phyloP scores from a whole-genome alignment of 2,113 vertebrate genomes.

The Crotalus horridus region DNA sequence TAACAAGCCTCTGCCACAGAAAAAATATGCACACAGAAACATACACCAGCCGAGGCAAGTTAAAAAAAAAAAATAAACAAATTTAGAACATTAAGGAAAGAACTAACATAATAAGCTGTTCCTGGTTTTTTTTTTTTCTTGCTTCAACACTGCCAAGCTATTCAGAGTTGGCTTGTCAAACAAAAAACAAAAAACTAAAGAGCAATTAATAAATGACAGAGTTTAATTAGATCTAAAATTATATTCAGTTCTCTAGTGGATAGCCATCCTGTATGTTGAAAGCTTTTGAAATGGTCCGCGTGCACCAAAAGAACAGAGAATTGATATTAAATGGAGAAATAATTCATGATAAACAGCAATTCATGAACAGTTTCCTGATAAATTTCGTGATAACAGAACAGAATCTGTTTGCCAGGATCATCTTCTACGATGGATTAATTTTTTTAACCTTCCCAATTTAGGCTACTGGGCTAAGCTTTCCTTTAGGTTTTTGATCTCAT shows the following conservation, averaged over 20 bases:
- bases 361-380: not conserved
- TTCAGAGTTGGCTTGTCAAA: not conserved
- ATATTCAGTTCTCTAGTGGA: not conserved
- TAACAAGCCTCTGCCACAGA: slow-evolving; percentile 7
- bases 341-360: slow-evolving; percentile 4
- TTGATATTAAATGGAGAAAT: not conserved
- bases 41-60: not conserved
- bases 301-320: not conserved
- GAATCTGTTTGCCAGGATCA: not conserved
- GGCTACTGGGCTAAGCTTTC: not conserved
- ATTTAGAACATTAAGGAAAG: slow-evolving; percentile 15
- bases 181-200: not conserved
- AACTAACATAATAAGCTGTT: not conserved
- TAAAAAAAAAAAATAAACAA: slow-evolving; percentile 31
- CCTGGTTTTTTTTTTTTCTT: not conserved
- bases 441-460: not conserved
- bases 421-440: not conserved
- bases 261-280: not conserved
- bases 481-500: not conserved
- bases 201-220: slow-evolving; percentile 1
- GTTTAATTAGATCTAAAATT: not conserved
- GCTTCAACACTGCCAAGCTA: slow-evolving; percentile 11
- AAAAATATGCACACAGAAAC: slow-evolving; percentile 34
- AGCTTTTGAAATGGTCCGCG: slow-evolving; percentile 1
- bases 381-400: not conserved